These are phyloP conservation scores for Ruditapes philippinarum DNA, from an alignment of 1,140 invertebrate species.

Conservation along the genomic window DNA sequence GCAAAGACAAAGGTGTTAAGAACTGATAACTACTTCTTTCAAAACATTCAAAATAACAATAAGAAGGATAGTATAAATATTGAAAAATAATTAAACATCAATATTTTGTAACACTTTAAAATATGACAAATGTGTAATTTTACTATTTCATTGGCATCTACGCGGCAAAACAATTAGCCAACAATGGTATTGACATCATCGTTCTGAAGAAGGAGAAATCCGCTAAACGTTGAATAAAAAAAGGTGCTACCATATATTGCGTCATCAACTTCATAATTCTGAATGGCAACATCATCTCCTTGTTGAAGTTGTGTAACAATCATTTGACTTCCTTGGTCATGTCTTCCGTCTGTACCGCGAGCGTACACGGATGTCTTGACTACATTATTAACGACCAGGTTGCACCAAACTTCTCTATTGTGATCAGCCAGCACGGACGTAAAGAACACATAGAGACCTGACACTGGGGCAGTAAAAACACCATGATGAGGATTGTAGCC, in stretches of 20 bases:
- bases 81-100: too few species aligned
- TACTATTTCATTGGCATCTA: too few species aligned
- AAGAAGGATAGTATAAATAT: too few species aligned
- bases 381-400: neutral
- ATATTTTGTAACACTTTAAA: too few species aligned
- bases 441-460: constrained; percentile 18
- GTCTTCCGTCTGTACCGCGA: neutral
- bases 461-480: constrained; percentile 5
- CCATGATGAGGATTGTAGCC: constrained; percentile 41
- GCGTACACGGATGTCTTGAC: neutral
- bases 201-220: neutral
- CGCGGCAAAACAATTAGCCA: too few species aligned
- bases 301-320: neutral
- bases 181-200: too few species aligned
- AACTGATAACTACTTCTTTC: too few species aligned
- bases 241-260: neutral
- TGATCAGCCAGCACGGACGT: neutral
- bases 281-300: neutral
- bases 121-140: too few species aligned
- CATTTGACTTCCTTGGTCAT: neutral
- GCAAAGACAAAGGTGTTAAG: too few species aligned
- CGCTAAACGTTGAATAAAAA: constrained; percentile 9
- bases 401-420: neutral
- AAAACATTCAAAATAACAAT: too few species aligned
- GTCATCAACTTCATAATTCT: neutral